A percentile compares a stretch with the other conserved stretches of the same genome.
Evolutionary conservation across 2,797 vertebrate species (phyloP).

Genomic region (Tragelaphus eurycerus): DNA sequence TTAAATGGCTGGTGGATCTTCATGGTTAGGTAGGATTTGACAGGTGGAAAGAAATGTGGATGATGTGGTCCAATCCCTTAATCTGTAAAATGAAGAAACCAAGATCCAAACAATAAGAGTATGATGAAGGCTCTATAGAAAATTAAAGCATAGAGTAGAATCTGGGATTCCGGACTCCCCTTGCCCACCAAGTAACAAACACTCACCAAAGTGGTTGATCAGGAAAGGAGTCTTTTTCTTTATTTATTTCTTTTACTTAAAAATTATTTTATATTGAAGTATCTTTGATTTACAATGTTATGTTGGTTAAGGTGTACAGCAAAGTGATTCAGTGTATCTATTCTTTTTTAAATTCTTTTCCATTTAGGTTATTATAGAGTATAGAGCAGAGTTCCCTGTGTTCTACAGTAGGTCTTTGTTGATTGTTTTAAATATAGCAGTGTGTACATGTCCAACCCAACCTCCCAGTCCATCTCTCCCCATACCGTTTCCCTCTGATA

Average conservation of each 20-base stretch:
- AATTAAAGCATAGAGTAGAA: not conserved
- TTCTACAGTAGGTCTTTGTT: not conserved
- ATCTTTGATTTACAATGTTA: not conserved
- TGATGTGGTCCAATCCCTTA: no score
- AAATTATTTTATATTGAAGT: not conserved
- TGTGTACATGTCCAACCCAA: not conserved
- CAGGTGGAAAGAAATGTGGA: no score
- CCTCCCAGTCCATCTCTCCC: not conserved
- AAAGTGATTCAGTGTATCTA: not conserved
- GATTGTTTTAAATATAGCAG: not conserved
- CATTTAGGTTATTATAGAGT: not conserved
- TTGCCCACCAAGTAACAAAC: not conserved
- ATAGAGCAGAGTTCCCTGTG: not conserved
- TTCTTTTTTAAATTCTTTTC: not conserved
- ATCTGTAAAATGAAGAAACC: not conserved
- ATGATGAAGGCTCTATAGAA: fast-evolving
- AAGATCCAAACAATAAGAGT: not conserved
- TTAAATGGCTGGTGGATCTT: not conserved
- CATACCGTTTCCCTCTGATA: not conserved
- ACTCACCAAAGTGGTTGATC: fast-evolving
- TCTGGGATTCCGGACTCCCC: no score
- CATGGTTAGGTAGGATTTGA: not conserved
- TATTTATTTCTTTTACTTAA: not conserved
- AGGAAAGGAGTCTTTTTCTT: not conserved
- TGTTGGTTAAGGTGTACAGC: not conserved